Base-by-base conservation (phyloP, 2,113 vertebrate genomes). In the Aspiorhynchus laticeps region DNA sequence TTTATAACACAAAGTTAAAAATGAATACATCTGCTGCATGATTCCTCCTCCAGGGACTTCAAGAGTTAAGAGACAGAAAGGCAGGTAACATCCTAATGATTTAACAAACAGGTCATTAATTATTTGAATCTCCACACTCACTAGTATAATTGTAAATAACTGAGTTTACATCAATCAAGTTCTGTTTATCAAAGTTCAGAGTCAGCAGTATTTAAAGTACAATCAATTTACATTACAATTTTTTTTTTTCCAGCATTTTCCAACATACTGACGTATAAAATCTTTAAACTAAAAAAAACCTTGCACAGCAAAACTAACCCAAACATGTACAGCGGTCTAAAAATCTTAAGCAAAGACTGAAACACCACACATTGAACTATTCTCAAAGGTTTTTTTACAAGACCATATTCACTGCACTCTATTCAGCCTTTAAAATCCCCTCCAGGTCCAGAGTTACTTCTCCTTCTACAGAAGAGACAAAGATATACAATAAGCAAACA, bases 391-490 rank as follows among this genome's bases (percentile, higher is more conserved):
- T 46, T 61, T 87, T 87, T 83, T n/a, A 51, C 31, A 87, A 6
- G 1, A 61, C 3, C 12, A 9, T 33, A 15, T 69, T 71, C 31
- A 10, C 73, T 75, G 10, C 8, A 17, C 17, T 14, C 24, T 51
- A 38, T 71, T 33, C 31, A 73, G 76, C 33, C 48, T 46, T 43
- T 12, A 43, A 21, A 46, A 77, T 12, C 11, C 11, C 1, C 19
- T 59, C 5, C 11, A 51, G 69, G 0, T 63, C 65, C 83, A n/a
- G 26, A 88, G 87, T 94, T 89, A 95, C 1, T 94, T 93, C 24
- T 91, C 1, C 87, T 95, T 94, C 94, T 95, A 86, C 73, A 87
- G 86, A 56, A 38, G 24, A 80, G 80, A 74, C 77, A 53, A 11
- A 84, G 15, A 76, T 59, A 21, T 19, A 81, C 15, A 63, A 80